Base-by-base conservation (phyloP, 2,888 invertebrate species). In the Tenodera sinensis region DNA sequence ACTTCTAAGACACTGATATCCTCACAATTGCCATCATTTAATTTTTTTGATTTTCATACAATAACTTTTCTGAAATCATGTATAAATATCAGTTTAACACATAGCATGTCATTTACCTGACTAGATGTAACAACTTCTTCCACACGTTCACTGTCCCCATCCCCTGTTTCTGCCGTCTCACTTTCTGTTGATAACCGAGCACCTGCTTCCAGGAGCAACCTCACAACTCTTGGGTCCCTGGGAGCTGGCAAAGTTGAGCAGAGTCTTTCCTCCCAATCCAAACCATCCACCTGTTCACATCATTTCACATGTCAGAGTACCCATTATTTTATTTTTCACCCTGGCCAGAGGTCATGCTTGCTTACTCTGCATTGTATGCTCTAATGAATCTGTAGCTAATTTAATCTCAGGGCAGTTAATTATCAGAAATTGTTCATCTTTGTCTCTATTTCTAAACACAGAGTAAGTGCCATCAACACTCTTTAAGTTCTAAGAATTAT, bases 151-250 rank as follows among this genome's bases (percentile, higher is more conserved):
- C 88, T 88, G 28, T 87, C 83, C 20, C 87, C 87, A 85, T 82
- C 85, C 34, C 81, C 83, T 42, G 30, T 81, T 30, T 83, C 85
- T n/a, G n/a, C 85, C n/a, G 84, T 85, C 84, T 91, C 91, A 20
- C 91, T 93, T 34, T 84, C 87, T 34, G 84, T 82, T 28, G 88
- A 87, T 28, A 90, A 90, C 94, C 95, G 87, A 93, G 95, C 97
- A 89, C 97, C 97, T 12, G 97, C 96, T 91, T 97, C 97, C 86
- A 97, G 94, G 47, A 98, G 93, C 54, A 97, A 94, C 91, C 96
- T 95, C 88, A 97, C 92, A 54, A 96, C 96, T 91, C 96, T 96
- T 3, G 95, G 95, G 92, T 97, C 97, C 0, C 84, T 90, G 83
- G 88, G 91, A 83, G 71, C 88, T 54, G 89, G 90, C 82, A 82